Evolutionary conservation across 2,113 vertebrate species (phyloP), one percentile per base, ranked within the genome.

Genomic region (Pipa parva): DNA sequence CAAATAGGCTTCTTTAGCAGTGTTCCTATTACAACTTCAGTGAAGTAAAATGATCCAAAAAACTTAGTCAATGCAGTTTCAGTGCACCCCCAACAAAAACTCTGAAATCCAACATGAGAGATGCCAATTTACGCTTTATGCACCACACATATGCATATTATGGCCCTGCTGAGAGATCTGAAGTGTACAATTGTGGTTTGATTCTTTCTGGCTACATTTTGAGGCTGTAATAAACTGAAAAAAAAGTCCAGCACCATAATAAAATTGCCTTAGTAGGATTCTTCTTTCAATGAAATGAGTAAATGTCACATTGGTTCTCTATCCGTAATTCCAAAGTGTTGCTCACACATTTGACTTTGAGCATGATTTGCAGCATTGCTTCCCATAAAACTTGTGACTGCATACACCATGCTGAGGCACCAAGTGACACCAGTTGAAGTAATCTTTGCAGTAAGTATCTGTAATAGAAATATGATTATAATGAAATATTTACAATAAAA

Each of bases 301-400:
- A 6, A 33, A 12, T 7, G 11, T 33, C 31, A 6, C 31, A 33
- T n/a, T n/a, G n/a, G n/a, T n/a, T n/a, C n/a, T n/a, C n/a, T n/a
- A n/a, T n/a, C n/a, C n/a, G 33, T n/a, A 20, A 48, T 46, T 15
- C 2, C 46, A 22, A 21, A 20, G 1, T 20, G 26, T 7, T 1
- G 2, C 63, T 89, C 85, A 93, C 71, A 90, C 78, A 77, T 89
- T 93, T 73, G 89, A 86, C 56, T 81, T 80, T 10, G 84, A 86
- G 74, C 93, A 94, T n/a, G 91, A 85, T 37, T 79, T 80, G 77
- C 93, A 95, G 81, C 93, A 95, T 61, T 89, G 91, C 58, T 77
- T 86, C 55, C 92, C 84, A 1, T 94, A 95, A 76, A 91, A 91
- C 69, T 77, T 88, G 81, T 92, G 92, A 74, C 76, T 77, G 72